Base-by-base conservation (phyloP, 2,888 invertebrate species). In the Amiota minor region DNA sequence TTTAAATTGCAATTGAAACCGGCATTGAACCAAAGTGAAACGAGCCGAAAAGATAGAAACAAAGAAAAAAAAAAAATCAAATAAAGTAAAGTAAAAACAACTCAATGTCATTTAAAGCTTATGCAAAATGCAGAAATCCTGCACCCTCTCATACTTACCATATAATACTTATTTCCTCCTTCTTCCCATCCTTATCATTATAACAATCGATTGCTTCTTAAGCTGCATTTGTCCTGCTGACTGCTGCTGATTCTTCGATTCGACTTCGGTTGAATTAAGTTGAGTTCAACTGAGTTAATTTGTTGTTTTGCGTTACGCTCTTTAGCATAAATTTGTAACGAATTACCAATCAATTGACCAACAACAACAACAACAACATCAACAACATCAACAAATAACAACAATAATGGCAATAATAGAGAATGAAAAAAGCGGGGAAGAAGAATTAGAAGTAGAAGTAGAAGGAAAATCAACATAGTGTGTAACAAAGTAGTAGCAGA, bases 321-420 rank as follows among this genome's bases (percentile, higher is more conserved):
- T 65, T 77, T 68, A 64, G 74, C 74, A 80, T 78, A 76, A 79
- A 80, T 80, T 76, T 74, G 74, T 79, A 76, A 81, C 75, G 71
- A 77, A 73, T 74, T 76, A 77, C 74, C 76, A 81, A 84, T 80
- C 81, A 80, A 85, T 80, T 80, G 75, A 75, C 74, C 73, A 78
- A 75, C 75, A 72, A 74, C 71, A 59, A 47, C 35, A 69, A 20
- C 61, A 61, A 47, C 35, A 49, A 20, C 45, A 35, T 14, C 53
- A 49, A 16, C 16, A 2, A 69, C 9, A 62, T 14, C 11, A 18
- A 69, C 56, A 53, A 20, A 67, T 35, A 55, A 70, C 73, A 50
- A 70, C 69, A 59, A 68, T 69, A 71, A 50, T 50, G 11, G n/a
- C 2, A 50, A 50, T n/a, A 50, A 50, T n/a, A 50, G 3, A 16